Percentiles rank a stretch among this genome's conserved stretches.
Conservation (phyloP, 2,797 vertebrate genomes). For the Coendou prehensilis region DNA sequence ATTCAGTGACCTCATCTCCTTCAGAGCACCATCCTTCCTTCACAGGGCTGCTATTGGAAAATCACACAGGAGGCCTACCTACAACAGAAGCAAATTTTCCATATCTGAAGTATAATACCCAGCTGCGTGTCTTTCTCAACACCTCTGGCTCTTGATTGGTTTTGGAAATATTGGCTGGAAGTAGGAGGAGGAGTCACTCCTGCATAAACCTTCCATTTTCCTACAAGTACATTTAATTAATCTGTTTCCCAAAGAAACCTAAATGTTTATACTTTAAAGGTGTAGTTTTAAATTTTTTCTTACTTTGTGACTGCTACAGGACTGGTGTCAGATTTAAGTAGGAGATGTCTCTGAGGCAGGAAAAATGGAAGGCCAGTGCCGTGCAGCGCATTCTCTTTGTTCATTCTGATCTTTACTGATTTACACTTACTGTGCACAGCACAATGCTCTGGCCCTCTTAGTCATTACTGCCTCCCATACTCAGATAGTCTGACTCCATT, state of each 20-base stretch:
- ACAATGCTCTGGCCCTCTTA: not conserved
- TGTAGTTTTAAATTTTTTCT: not conserved
- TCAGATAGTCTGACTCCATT: slow-evolving; percentile 63
- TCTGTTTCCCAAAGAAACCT: slow-evolving; percentile 43
- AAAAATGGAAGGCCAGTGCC: not conserved
- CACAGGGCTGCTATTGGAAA: slow-evolving; percentile 74
- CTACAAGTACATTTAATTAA: slow-evolving; percentile 53
- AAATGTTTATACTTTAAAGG: not conserved
- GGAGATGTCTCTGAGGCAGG: not conserved
- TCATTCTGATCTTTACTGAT: not conserved
- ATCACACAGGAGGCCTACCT: slow-evolving; percentile 43
- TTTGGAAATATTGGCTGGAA: slow-evolving; percentile 62
- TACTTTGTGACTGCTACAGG: not conserved
- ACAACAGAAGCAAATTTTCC: slow-evolving; percentile 68
- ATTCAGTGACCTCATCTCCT: slow-evolving; percentile 79
- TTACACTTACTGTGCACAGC: not conserved
- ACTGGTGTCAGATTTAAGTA: not conserved
- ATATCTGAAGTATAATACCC: slow-evolving; percentile 13
- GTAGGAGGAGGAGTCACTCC: slow-evolving; percentile 59
- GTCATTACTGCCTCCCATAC: slow-evolving; percentile 38
- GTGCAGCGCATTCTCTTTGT: not conserved
- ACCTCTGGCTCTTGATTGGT: not conserved
- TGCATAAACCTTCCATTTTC: slow-evolving; percentile 56
- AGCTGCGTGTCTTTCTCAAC: slow-evolving; percentile 47
- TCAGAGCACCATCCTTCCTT: slow-evolving; percentile 67